Base-by-base conservation (phyloP, 2,113 vertebrate genomes). In the Corythornis madagascariensis region DNA sequence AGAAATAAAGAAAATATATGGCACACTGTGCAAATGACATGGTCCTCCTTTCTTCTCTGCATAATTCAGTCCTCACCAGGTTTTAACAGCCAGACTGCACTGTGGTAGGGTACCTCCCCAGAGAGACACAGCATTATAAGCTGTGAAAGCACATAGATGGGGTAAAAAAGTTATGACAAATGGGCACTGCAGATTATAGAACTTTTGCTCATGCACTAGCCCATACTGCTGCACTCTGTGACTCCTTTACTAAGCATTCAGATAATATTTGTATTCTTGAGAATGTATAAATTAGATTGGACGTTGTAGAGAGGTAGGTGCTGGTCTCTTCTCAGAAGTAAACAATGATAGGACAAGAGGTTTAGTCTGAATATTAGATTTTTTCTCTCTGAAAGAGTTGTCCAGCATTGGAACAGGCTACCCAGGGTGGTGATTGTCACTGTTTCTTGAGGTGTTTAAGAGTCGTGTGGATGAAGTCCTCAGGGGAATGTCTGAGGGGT, bases 21-120 rank as follows among this genome's bases (percentile, higher is more conserved):
- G 35, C 84, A 69, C 65, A 80, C 83, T 89, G 76, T 83, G 92
- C 69, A 94, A 90, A 92, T 67, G 12, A 77, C 80, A 71, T 9
- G 55, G 66, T 75, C 35, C 53, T 92, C 42, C 65, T 86, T 93
- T 88, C 42, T 94, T 72, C 83, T 81, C 66, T 92, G 73, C 74
- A 64, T 93, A 90, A 83, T 79, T 94, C 88, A 81, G 65, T 50
- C 25, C 28, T 73, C 2, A 9, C 15, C 70, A 86, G 66, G 55
- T 86, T 94, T 79, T 79, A 72, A 56, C 61, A 86, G 35, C 50
- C 83, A 79, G 81, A 33, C 73, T 90, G 66, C 74, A 38, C 71
- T 87, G 38, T 84, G 33, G 11, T 48, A 38, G 33, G 20, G 18
- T 60, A 22, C 22, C 29, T 18, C 7, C 59, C 22, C 29, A 9